phyloP scores from a whole-genome alignment of 2,888 invertebrate genomes.

The Aleiodes leptofemur region DNA sequence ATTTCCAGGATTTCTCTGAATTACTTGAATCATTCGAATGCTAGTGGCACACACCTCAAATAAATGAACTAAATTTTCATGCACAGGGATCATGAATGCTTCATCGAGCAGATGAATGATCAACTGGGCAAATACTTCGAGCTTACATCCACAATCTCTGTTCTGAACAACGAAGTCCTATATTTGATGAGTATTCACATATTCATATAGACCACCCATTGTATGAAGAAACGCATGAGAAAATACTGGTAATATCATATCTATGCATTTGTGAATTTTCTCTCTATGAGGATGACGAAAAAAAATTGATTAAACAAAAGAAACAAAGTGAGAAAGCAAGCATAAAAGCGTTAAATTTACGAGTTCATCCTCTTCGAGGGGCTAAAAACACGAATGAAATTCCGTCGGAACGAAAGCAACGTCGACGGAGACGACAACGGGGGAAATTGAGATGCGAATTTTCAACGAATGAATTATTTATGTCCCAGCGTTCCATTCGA shows the following conservation, averaged over 20 bases:
- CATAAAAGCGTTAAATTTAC: slow-evolving; percentile 16
- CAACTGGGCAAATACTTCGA: slow-evolving; percentile 89
- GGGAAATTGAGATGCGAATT: slow-evolving; percentile 23
- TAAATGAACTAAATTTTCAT: background rate
- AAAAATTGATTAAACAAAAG: slow-evolving; percentile 19
- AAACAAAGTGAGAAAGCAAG: background rate
- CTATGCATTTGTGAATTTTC: slow-evolving; percentile 12
- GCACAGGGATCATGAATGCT: too few species aligned
- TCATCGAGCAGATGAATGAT: slow-evolving; percentile 82
- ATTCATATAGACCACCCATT: background rate
- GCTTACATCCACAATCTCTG: slow-evolving; percentile 87
- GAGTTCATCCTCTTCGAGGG: slow-evolving; percentile 34
- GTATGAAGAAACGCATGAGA: background rate
- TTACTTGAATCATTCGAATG: too few species aligned
- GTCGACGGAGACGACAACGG: slow-evolving; percentile 17
- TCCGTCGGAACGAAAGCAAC: slow-evolving; percentile 20
- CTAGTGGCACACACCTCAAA: too few species aligned
- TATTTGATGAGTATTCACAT: slow-evolving; percentile 81
- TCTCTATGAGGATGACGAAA: background rate
- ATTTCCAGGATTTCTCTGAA: too few species aligned
- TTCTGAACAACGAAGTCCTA: slow-evolving; percentile 81
- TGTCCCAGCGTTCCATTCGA: slow-evolving; percentile 17
- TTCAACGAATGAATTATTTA: too few species aligned
- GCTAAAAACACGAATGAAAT: slow-evolving; percentile 34
- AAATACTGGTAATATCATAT: slow-evolving; percentile 3